Conservation (phyloP, 1,140 invertebrate genomes). For the Drosophila pectinifera region DNA sequence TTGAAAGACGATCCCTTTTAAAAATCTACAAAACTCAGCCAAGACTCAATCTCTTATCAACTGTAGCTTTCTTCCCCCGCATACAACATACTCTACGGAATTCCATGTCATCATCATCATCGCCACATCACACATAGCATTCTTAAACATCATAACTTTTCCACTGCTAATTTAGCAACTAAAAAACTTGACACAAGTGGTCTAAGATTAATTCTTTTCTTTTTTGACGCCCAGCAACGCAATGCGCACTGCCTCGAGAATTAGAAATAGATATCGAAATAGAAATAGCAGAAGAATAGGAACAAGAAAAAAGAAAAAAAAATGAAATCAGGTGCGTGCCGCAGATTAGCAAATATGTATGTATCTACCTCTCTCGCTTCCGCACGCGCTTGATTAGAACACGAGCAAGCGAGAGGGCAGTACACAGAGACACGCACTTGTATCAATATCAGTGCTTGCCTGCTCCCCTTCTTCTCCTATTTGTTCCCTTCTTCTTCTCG, state of each 20-base stretch:
- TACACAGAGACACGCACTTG: conserved; percentile 31
- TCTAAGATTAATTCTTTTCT: conserved; percentile 31
- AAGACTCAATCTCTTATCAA: neutral
- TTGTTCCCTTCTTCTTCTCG: neutral
- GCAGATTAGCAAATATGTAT: conserved; percentile 43
- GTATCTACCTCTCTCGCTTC: conserved; percentile 1
- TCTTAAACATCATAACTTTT: conserved; percentile 35
- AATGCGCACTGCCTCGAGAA: neutral
- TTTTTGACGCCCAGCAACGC: conserved; percentile 36
- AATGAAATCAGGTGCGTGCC: conserved; percentile 59
- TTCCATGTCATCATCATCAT: conserved; percentile 6
- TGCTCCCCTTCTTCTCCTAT: neutral
- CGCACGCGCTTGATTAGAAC: conserved; percentile 1
- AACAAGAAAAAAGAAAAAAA: neutral
- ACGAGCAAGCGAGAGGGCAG: conserved; percentile 11
- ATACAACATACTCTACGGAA: neutral
- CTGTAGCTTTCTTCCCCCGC: neutral
- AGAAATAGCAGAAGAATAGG: conserved; percentile 32
- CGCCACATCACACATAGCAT: conserved; percentile 7
- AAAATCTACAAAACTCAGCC: neutral
- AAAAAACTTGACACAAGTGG: conserved; percentile 47
- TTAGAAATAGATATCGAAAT: conserved; percentile 24
- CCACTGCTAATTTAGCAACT: conserved; percentile 47
- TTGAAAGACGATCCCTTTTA: too few relatives aligned
- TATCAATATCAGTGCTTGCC: conserved; percentile 37